Conservation (phyloP, 1,140 invertebrate species). For the Aphis craccivora region DNA sequence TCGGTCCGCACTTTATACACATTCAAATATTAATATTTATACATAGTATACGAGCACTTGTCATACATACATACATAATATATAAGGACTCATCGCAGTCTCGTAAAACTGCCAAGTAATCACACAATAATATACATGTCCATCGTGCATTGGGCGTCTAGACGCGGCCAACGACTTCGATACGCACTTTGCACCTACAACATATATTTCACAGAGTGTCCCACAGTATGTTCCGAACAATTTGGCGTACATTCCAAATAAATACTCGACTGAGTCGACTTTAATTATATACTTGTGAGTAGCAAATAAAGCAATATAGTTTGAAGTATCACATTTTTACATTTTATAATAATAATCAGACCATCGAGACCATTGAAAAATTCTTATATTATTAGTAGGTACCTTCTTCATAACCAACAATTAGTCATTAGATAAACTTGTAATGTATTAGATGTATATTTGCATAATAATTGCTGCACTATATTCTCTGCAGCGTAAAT, state of each 20-base stretch:
- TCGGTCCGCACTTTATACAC: not conserved
- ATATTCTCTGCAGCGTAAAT: not conserved
- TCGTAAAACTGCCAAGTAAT: conserved; percentile 57
- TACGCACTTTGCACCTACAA: conserved; percentile 54
- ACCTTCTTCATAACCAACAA: not conserved
- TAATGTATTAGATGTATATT: not conserved
- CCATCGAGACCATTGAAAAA: not conserved
- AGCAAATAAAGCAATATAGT: not conserved
- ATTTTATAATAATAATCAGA: not conserved
- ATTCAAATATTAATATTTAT: not conserved
- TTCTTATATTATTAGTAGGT: not conserved
- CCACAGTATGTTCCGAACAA: not conserved
- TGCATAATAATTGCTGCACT: not conserved
- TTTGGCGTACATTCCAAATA: not conserved
- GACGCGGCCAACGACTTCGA: conserved; percentile 51
- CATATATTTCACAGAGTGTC: not conserved
- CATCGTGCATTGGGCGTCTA: conserved; percentile 42
- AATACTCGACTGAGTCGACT: not conserved
- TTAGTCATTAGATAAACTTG: not conserved
- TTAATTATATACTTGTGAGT: not conserved
- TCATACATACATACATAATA: not conserved
- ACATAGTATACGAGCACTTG: not conserved
- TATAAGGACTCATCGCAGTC: not conserved
- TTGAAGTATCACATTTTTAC: not conserved
- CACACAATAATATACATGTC: not conserved